A percentile compares a stretch with the other conserved stretches of the same genome.
Conservation (phyloP, 2,888 invertebrate genomes). For the Torymus auratus region DNA sequence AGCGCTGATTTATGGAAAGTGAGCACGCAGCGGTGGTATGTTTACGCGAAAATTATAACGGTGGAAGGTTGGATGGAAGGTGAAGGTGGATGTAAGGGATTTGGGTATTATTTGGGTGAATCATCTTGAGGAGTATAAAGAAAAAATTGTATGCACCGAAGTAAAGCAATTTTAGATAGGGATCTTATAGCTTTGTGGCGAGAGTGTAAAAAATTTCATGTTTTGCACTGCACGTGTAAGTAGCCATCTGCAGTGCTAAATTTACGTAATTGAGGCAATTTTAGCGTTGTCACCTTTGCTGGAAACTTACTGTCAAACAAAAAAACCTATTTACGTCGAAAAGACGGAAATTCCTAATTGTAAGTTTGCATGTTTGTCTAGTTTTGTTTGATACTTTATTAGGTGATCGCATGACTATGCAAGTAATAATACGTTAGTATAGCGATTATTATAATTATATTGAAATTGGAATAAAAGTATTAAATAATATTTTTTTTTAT, state of each 20-base stretch:
- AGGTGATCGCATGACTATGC: no score
- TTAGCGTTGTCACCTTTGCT: conserved; percentile 19
- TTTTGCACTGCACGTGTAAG: neutral
- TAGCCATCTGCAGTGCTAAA: neutral
- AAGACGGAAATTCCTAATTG: conserved; percentile 23
- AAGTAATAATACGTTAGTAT: no score
- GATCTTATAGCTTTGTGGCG: neutral
- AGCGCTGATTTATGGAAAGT: neutral
- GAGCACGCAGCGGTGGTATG: neutral
- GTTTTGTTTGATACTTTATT: neutral
- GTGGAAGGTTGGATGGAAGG: no score
- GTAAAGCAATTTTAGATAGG: no score
- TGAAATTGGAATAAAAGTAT: no score
- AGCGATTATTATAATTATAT: no score
- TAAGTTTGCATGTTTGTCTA: conserved; percentile 11
- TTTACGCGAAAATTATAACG: no score
- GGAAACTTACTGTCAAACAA: conserved; percentile 13
- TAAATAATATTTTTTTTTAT: no score
- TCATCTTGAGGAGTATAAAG: no score
- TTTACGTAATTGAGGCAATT: conserved; percentile 29
- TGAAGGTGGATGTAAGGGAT: no score
- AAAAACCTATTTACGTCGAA: neutral
- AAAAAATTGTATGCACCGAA: no score
- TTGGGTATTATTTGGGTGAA: no score
- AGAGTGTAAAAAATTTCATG: neutral